Conservation (phyloP, 1,140 invertebrate species). For the Homarus americanus region DNA sequence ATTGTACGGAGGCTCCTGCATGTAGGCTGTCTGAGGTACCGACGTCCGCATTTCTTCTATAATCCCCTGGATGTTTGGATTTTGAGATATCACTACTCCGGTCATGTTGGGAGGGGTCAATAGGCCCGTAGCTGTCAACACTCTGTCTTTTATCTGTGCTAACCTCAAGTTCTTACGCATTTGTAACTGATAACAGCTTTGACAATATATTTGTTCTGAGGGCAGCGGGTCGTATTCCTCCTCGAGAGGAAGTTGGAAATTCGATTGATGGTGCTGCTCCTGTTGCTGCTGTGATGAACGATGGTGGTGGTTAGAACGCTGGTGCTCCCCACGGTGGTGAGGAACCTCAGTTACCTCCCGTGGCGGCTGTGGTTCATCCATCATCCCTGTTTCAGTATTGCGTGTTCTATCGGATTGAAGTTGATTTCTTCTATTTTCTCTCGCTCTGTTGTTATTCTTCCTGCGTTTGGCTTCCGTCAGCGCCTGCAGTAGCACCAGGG, state of each 20-base stretch:
- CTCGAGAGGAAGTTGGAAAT: too few species aligned
- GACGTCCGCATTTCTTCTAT: conserved; percentile 23
- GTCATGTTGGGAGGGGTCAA: conserved; percentile 61
- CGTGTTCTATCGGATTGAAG: not conserved
- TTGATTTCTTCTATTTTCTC: conserved; percentile 19
- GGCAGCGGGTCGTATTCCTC: not conserved
- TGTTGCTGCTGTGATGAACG: conserved; percentile 6
- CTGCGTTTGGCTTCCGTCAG: conserved; percentile 41
- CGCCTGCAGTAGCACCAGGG: conserved; percentile 50
- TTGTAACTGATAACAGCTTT: conserved; percentile 36
- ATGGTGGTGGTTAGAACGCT: not conserved
- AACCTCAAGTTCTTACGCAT: conserved; percentile 34
- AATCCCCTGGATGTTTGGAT: conserved; percentile 57
- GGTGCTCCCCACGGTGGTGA: not conserved
- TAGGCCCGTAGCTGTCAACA: conserved; percentile 58
- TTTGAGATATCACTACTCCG: conserved; percentile 59
- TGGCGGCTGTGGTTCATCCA: not conserved
- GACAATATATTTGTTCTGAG: not conserved
- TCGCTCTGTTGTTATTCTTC: conserved; percentile 23
- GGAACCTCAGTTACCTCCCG: not conserved
- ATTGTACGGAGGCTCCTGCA: conserved; percentile 45
- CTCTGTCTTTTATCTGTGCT: conserved; percentile 56
- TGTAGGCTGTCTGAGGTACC: not conserved
- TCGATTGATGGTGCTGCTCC: not conserved
- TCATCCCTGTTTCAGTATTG: not conserved